Base-by-base conservation (phyloP, 2,888 invertebrate genomes). In the Tromatobia lineatoria region DNA sequence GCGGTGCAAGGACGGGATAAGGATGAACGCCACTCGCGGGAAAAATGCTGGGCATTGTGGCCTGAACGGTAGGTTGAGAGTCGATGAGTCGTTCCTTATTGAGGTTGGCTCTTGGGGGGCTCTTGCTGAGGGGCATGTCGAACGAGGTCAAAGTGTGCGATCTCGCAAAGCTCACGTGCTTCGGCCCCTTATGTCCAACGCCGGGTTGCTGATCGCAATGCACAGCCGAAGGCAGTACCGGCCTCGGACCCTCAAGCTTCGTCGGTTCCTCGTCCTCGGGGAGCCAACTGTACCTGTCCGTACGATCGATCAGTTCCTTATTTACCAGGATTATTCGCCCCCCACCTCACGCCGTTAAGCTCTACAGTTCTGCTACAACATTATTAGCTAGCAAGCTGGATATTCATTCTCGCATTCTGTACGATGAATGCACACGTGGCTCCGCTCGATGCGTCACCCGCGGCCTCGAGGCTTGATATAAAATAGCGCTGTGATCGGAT, bases 121-220 rank as follows among this genome's bases (percentile, higher is more conserved):
- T 94, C 91, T 89, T 94, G 91, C 87, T 94, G 88, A 90, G 94
- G 83, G 95, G 93, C 71, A 91, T 88, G 89, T 98, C 97, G 91
- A 98, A 97, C 6, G 97, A 98, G 38, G 97, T 97, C 87, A 98
- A 94, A 0, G 98, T 98, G 92, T 98, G 97, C 4, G 98, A 98
- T 80, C 98, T 95, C 66, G 98, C 97, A 91, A 98, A 98, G 90
- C 98, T 98, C 47, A 98, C 98, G 93, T 98, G 98, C 93, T 98
- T 98, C 86, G 97, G 95, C 91, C 95, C 95, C 57, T 86, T 86
- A 67, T 83, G 81, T n/a, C 80, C 54, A 47, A 47, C 78, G 18
- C 69, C 64, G 94, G 95, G 94, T 92, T 91, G 83, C 15, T 88
- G 88, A 64, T 88, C 75, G 74, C 70, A 84, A 59, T 84, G 78